Percentiles rank a stretch among this genome's conserved stretches.
Evolutionary conservation across 2,888 invertebrate species (phyloP).

Genomic region (Cenopis cana): DNA sequence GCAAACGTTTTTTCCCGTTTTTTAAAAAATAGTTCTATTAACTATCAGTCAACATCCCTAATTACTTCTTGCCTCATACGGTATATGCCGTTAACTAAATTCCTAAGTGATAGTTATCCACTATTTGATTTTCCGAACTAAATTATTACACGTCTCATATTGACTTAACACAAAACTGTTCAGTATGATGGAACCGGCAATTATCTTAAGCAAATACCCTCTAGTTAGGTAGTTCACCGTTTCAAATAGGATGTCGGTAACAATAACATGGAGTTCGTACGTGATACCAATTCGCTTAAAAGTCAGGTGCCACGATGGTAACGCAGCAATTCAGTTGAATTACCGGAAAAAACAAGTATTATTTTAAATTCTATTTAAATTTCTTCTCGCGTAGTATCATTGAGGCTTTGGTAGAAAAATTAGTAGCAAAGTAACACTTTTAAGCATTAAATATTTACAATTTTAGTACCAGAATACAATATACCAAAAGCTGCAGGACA

Average conservation of each 20-base stretch:
- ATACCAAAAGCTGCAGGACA: too few species aligned
- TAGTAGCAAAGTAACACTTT: too few species aligned
- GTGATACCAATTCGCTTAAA: neutral
- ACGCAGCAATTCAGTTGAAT: neutral
- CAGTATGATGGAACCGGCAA: conserved; percentile 7
- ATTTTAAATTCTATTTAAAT: too few species aligned
- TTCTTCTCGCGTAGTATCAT: too few species aligned
- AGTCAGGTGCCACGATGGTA: neutral
- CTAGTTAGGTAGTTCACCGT: conserved; percentile 1
- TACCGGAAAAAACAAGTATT: neutral
- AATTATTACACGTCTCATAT: conserved; percentile 17
- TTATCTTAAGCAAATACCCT: conserved; percentile 19
- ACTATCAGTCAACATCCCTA: too few species aligned
- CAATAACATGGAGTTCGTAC: neutral
- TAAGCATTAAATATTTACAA: too few species aligned
- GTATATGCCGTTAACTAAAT: neutral
- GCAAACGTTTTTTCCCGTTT: too few species aligned
- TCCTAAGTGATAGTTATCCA: neutral
- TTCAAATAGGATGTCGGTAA: neutral
- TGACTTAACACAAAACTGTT: conserved; percentile 16
- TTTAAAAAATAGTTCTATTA: too few species aligned
- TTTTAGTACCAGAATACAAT: too few species aligned
- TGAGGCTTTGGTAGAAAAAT: too few species aligned
- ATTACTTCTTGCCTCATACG: neutral
- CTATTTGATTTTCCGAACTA: neutral